These are phyloP conservation scores for Serranus cabrilla DNA, from an alignment of 2,797 vertebrate genomes.

Conservation along the genomic window DNA sequence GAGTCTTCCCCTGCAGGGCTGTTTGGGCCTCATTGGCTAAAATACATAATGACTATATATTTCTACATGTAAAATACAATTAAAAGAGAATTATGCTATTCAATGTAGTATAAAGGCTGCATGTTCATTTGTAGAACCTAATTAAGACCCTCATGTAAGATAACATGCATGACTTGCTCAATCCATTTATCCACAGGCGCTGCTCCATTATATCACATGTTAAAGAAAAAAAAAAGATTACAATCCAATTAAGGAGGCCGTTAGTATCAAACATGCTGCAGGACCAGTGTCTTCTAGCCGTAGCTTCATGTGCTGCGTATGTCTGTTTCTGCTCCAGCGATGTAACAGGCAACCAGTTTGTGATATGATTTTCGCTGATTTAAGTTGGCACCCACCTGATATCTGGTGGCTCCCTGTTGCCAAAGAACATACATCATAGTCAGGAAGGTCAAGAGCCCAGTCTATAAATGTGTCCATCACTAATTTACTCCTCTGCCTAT, in stretches of 20 bases:
- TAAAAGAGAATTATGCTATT: slow-evolving; percentile 46
- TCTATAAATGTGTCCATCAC: slow-evolving; percentile 81
- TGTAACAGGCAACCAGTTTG: slow-evolving; percentile 49
- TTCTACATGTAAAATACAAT: slow-evolving; percentile 36
- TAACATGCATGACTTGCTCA: slow-evolving; percentile 55
- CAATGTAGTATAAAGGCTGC: slow-evolving; percentile 36
- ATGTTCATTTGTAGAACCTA: slow-evolving; percentile 38
- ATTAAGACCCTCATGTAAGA: slow-evolving; percentile 56
- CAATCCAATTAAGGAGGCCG: slow-evolving; percentile 36
- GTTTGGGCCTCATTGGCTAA: slow-evolving; percentile 18
- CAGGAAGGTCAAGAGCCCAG: slow-evolving; percentile 71
- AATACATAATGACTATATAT: slow-evolving; percentile 30
- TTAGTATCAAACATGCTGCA: slow-evolving; percentile 28
- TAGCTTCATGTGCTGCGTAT: slow-evolving; percentile 24
- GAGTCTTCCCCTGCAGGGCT: slow-evolving; percentile 32
- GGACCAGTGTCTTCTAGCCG: slow-evolving; percentile 20
- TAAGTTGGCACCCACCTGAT: slow-evolving; percentile 72
- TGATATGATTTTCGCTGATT: slow-evolving; percentile 71
- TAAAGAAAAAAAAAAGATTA: slow-evolving; percentile 35
- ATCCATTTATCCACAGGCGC: slow-evolving; percentile 41
- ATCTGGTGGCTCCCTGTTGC: slow-evolving; percentile 63
- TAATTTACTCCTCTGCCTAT: slow-evolving; percentile 78
- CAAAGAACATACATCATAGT: slow-evolving; percentile 77
- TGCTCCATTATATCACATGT: slow-evolving; percentile 37
- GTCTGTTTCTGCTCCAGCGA: slow-evolving; percentile 36